A percentile compares a stretch with the other conserved stretches of the same genome.
Evolutionary conservation across 1,140 invertebrate species (phyloP).

Genomic region (Cydia splendana): DNA sequence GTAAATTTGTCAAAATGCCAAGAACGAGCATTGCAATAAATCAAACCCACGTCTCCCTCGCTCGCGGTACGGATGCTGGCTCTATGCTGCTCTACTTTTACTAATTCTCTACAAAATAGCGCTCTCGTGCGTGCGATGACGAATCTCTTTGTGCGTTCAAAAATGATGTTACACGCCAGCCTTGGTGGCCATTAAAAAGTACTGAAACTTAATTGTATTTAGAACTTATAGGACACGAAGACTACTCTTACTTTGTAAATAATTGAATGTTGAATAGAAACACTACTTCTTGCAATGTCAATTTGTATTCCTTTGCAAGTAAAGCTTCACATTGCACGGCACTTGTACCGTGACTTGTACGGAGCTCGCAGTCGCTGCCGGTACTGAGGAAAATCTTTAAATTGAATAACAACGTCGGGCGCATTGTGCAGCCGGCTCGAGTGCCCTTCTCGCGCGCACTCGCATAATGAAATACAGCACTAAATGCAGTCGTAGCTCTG

Average conservation of each 20-base stretch:
- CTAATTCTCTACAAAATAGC: conserved; percentile 13
- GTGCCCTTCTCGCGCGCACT: conserved; percentile 13
- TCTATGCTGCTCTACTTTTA: conserved; percentile 2
- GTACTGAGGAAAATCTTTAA: conserved; percentile 37
- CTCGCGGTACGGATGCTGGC: conserved; percentile 2
- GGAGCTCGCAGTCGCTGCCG: conserved; percentile 1
- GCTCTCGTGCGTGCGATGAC: not conserved
- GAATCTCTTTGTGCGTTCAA: not conserved
- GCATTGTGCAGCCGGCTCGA: conserved; percentile 27
- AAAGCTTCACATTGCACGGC: conserved; percentile 3
- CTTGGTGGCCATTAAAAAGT: not conserved
- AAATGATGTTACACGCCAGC: not conserved
- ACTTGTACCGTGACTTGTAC: conserved; percentile 18
- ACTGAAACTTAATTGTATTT: not conserved
- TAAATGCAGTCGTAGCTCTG: conserved; percentile 18
- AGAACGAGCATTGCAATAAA: conserved; percentile 28
- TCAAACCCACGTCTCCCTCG: conserved; percentile 25
- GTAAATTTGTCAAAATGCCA: conserved; percentile 32
- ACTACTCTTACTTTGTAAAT: not conserved
- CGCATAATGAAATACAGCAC: conserved; percentile 27
- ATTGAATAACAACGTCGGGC: conserved; percentile 36
- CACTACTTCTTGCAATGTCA: conserved; percentile 4
- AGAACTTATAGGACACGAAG: not conserved
- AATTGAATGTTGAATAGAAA: conserved; percentile 2
- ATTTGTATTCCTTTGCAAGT: not conserved